These are phyloP conservation scores for Ctenodactylus gundi DNA, from an alignment of 2,113 vertebrate genomes.

Conservation along the genomic window DNA sequence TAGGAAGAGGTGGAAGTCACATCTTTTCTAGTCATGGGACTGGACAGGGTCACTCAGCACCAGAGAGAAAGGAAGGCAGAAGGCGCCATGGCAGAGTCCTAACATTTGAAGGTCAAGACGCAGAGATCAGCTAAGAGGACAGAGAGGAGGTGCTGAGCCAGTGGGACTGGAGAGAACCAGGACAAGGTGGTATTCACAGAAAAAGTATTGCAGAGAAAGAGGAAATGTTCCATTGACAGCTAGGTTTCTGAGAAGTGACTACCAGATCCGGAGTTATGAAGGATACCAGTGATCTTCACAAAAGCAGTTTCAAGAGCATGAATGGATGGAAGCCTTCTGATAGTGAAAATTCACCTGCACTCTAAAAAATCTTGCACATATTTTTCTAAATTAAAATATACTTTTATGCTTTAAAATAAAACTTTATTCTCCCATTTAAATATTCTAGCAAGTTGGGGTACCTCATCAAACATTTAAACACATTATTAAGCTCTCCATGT, in stretches of 20 bases:
- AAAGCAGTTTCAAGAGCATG: not conserved
- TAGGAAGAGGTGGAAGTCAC: not conserved
- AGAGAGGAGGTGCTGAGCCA: not conserved
- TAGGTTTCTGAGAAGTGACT: not conserved
- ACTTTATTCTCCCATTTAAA: not conserved
- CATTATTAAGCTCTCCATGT: not conserved
- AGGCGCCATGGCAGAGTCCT: not conserved
- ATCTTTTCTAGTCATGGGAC: not conserved
- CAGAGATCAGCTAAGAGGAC: not conserved
- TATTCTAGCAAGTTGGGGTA: not conserved
- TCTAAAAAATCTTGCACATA: not conserved
- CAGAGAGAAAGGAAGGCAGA: not conserved
- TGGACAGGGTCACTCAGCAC: no score
- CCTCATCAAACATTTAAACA: constrained; percentile 29
- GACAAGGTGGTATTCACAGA: not conserved
- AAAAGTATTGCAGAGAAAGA: not conserved
- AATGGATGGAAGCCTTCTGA: not conserved
- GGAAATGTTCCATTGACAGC: not conserved
- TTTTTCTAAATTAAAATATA: constrained; percentile 41
- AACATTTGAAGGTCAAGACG: not conserved
- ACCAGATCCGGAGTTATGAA: not conserved
- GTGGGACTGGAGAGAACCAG: not conserved
- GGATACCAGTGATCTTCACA: not conserved
- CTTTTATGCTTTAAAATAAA: constrained; percentile 34
- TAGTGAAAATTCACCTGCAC: not conserved